Evolutionary conservation across 2,113 vertebrate genomes (phyloP).

Genomic region (Saccopteryx leptura): DNA sequence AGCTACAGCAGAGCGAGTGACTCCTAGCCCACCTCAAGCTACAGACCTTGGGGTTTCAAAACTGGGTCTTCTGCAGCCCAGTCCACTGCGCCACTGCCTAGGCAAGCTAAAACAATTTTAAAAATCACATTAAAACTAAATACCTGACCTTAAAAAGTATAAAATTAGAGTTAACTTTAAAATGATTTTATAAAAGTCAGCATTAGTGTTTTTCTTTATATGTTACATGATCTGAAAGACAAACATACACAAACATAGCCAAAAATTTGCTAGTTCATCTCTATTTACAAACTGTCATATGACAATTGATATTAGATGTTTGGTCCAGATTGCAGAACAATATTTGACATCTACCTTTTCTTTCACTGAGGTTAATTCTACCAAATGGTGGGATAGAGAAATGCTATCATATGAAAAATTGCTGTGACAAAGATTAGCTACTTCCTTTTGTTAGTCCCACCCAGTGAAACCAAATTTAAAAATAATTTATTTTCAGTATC

Average conservation of each 20-base stretch:
- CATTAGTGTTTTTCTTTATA: slow-evolving; percentile 16
- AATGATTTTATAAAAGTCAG: not conserved
- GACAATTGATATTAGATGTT: not conserved
- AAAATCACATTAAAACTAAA: not conserved
- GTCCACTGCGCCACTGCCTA: too few relatives aligned
- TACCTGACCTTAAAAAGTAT: not conserved
- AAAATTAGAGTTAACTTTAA: slow-evolving; percentile 38
- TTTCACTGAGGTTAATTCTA: slow-evolving; percentile 50
- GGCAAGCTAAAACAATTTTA: not conserved
- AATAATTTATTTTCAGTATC: slow-evolving; percentile 34
- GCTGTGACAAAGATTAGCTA: not conserved
- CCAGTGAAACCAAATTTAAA: slow-evolving; percentile 35
- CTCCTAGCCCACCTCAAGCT: too few relatives aligned
- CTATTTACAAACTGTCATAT: not conserved
- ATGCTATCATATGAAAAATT: slow-evolving; percentile 21
- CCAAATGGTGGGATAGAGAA: not conserved
- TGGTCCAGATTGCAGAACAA: not conserved
- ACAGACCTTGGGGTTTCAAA: too few relatives aligned
- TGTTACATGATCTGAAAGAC: slow-evolving; percentile 10
- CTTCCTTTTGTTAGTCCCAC: not conserved
- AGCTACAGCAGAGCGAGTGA: too few relatives aligned
- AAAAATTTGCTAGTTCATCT: not conserved
- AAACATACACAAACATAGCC: not conserved
- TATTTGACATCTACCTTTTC: slow-evolving; percentile 21
- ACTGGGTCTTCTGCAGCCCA: too few relatives aligned